Evolutionary conservation across 2,113 vertebrate genomes (phyloP).

Genomic region (Pseudorhombus dupliciocellatus): DNA sequence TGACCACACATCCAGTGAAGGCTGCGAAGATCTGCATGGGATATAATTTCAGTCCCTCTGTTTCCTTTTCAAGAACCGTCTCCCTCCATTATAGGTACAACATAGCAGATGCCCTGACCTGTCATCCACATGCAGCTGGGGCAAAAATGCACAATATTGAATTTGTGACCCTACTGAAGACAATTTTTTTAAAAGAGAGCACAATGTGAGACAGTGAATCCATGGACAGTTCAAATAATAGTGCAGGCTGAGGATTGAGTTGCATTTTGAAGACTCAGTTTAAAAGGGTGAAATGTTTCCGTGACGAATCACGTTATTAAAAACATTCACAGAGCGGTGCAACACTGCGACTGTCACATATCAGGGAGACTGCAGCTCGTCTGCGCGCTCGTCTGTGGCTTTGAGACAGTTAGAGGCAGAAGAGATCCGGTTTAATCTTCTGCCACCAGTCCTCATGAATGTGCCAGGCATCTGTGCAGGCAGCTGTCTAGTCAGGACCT

Average conservation of each 20-base stretch:
- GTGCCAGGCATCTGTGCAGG: slow-evolving; percentile 62
- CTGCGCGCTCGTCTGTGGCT: slow-evolving; percentile 9
- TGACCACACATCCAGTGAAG: slow-evolving; percentile 67
- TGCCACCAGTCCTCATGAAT: slow-evolving; percentile 47
- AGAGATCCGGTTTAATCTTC: slow-evolving; percentile 32
- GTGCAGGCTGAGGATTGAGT: slow-evolving; percentile 17
- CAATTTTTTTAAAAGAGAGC: background rate
- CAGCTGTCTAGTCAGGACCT: slow-evolving; percentile 35
- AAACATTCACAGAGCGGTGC: slow-evolving; percentile 18
- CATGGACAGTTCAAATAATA: slow-evolving; percentile 13
- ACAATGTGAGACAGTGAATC: background rate
- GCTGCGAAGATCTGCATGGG: slow-evolving; percentile 35
- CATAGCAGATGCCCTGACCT: slow-evolving; percentile 33
- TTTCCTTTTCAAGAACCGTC: slow-evolving; percentile 37
- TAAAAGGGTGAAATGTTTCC: slow-evolving; percentile 9
- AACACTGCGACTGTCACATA: background rate
- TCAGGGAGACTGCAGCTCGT: slow-evolving; percentile 1
- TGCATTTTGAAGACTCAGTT: slow-evolving; percentile 34
- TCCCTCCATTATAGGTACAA: slow-evolving; percentile 20
- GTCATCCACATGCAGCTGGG: slow-evolving; percentile 8
- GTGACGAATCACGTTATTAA: slow-evolving; percentile 28
- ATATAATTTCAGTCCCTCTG: slow-evolving; percentile 59
- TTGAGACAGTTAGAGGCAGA: slow-evolving; percentile 5
- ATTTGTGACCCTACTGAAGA: slow-evolving; percentile 11
- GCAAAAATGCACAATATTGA: slow-evolving; percentile 21